phyloP scores from a whole-genome alignment of 2,113 vertebrate species.

The Dromaius novaehollandiae region DNA sequence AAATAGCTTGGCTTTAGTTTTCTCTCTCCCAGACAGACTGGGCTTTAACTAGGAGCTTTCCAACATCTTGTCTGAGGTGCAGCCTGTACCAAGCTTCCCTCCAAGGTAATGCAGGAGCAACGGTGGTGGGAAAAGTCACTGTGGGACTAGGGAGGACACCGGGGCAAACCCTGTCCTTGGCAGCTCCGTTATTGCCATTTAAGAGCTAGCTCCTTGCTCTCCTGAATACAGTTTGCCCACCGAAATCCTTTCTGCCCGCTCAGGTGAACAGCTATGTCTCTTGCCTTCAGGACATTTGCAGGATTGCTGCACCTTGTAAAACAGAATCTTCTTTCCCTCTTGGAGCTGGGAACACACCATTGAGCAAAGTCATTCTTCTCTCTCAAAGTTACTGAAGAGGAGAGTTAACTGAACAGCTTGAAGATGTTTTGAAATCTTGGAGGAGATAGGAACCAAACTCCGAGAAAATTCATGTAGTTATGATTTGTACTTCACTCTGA shows the following conservation, averaged over 20 bases:
- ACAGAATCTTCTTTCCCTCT: background rate
- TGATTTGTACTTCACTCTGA: background rate
- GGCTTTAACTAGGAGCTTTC: background rate
- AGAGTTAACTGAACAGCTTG: background rate
- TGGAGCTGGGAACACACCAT: background rate
- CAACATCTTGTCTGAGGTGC: background rate
- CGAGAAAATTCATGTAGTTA: background rate
- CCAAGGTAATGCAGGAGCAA: accelerated
- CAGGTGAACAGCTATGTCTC: too few relatives aligned
- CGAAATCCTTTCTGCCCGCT: background rate
- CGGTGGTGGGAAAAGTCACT: background rate
- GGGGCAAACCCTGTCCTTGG: too few relatives aligned
- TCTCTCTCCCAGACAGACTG: background rate
- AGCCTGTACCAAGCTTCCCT: background rate
- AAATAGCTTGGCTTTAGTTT: background rate
- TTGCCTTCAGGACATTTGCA: background rate
- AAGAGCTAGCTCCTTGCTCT: background rate
- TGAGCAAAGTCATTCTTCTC: background rate
- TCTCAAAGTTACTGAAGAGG: background rate
- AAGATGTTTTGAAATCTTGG: background rate
- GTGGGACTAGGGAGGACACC: background rate
- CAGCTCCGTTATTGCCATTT: background rate
- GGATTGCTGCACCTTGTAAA: background rate
- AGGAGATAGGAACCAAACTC: background rate
- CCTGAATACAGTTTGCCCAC: background rate